A percentile compares a stretch with the other conserved stretches of the same genome.
Conservation (phyloP, 2,797 vertebrate genomes). For the Sebastes matsubarae region DNA sequence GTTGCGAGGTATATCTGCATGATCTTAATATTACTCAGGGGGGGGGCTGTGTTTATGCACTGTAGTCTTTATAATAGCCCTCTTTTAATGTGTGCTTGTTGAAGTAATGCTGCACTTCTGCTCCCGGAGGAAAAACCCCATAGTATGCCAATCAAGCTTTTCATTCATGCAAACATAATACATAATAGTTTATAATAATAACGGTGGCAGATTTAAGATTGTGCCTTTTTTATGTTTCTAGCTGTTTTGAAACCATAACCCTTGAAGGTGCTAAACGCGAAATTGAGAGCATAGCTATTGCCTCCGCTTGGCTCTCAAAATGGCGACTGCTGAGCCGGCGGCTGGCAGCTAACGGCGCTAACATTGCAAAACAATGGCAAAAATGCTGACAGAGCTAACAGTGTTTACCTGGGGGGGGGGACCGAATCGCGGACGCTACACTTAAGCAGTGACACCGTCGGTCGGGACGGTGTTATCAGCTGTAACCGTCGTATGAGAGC, state of each 20-base stretch:
- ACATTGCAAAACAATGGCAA: too few species aligned
- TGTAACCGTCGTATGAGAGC: too few species aligned
- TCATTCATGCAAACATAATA: neutral
- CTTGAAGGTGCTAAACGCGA: neutral
- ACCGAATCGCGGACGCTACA: too few species aligned
- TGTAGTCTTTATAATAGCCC: constrained; percentile 7
- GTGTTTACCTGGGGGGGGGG: neutral
- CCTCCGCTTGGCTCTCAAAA: neutral
- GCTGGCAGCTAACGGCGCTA: neutral
- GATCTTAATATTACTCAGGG: constrained; percentile 25
- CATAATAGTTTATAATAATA: neutral
- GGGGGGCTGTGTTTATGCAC: constrained; percentile 9
- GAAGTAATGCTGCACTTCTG: neutral
- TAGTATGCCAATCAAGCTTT: neutral
- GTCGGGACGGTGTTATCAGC: too few species aligned
- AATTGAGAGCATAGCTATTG: too few species aligned
- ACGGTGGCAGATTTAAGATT: neutral
- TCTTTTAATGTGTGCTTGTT: constrained; percentile 7
- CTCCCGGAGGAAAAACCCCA: neutral
- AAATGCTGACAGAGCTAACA: neutral
- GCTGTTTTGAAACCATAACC: neutral
- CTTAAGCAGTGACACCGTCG: too few species aligned
- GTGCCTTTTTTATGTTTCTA: neutral
- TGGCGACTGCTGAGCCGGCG: too few species aligned
- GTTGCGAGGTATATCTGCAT: constrained; percentile 12